Evolutionary conservation across 1,140 invertebrate genomes (phyloP), one percentile per base, ranked within the genome.

Genomic region (Rhopalosiphum maidis): DNA sequence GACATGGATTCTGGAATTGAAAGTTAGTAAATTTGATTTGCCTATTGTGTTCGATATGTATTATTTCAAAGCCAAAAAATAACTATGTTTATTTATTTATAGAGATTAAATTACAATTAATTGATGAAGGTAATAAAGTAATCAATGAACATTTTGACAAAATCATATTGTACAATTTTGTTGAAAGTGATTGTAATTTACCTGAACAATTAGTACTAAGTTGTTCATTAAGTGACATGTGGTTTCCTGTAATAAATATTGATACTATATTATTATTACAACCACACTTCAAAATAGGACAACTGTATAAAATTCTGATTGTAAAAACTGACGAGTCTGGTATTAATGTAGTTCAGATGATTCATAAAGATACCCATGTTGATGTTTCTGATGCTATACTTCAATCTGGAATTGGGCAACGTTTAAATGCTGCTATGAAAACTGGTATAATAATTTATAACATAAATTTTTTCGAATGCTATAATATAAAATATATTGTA

Each of bases 211-310:
- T 93, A 93, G 91, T 93, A 85, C 25, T 93, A 7, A 15, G 86
- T 37, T 93, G 91, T 41, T 93, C 91, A 93, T 86, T 93, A 15
- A 86, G 37, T 86, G 54, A 93, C 23, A 93, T 93, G 91, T 93
- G 91, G 91, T 93, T 93, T 55, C 91, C 91, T n/a, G 11, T 55
- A 41, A 35, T 86, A 30, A 93, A 54, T 55, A 25, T 21, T 55
- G 82, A 93, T 93, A 54, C 30, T 21, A 30, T 22, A 3, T 41
- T 55, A 41, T 60, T 93, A 2, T 41, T 93, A 54, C 21, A 93
- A 93, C 77, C 91, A 86, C 30, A 86, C 41, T 93, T 93, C 55
- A 48, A 93, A 18, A 41, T 86, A 23, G 15, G 51, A 43, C 11
- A 25, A 51, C 30, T 93, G 3, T 93, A 93, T 54, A 85, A 83